A percentile compares a stretch with the other conserved stretches of the same genome.
phyloP scores from a whole-genome alignment of 1,140 invertebrate species.

The Drosophila subpulchrella region DNA sequence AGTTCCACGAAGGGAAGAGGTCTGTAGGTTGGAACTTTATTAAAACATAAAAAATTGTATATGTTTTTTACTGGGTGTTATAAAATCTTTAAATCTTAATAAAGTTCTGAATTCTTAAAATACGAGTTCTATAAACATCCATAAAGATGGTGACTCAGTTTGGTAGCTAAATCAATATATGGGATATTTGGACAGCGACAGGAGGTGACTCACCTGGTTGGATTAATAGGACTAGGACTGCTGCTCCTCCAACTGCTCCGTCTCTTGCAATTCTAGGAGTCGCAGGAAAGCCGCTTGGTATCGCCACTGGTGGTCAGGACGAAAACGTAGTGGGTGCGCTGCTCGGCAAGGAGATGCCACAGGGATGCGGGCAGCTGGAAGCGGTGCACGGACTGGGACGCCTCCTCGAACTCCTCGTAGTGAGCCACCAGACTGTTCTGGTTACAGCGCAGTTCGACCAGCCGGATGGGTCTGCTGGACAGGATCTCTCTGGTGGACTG shows the following conservation, averaged over 20 bases:
- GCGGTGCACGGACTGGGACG: constrained; percentile 11
- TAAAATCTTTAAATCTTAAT: too few relatives aligned
- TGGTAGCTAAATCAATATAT: not conserved
- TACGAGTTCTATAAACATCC: too few relatives aligned
- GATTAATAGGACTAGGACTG: too few relatives aligned
- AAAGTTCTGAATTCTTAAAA: too few relatives aligned
- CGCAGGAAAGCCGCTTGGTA: constrained; percentile 64
- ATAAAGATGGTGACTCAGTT: too few relatives aligned
- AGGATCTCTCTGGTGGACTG: constrained; percentile 38
- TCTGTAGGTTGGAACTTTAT: too few relatives aligned
- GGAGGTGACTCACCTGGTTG: not conserved
- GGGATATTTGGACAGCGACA: not conserved
- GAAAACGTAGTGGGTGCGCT: constrained; percentile 64
- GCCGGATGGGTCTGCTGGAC: constrained; percentile 45
- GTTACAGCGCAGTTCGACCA: constrained; percentile 77
- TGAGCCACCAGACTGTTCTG: constrained; percentile 68
- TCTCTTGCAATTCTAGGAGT: constrained; percentile 19
- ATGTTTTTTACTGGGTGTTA: too few relatives aligned
- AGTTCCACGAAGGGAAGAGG: too few relatives aligned
- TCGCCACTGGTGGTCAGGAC: constrained; percentile 64
- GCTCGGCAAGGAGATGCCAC: constrained; percentile 57
- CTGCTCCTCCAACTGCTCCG: not conserved
- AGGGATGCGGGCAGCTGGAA: constrained; percentile 48
- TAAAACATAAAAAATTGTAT: too few relatives aligned
- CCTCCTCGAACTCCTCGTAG: constrained; percentile 62